A percentile compares a stretch with the other conserved stretches of the same genome.
Conservation (phyloP, 1,140 invertebrate genomes). For the Panagrolaimus sp. region DNA sequence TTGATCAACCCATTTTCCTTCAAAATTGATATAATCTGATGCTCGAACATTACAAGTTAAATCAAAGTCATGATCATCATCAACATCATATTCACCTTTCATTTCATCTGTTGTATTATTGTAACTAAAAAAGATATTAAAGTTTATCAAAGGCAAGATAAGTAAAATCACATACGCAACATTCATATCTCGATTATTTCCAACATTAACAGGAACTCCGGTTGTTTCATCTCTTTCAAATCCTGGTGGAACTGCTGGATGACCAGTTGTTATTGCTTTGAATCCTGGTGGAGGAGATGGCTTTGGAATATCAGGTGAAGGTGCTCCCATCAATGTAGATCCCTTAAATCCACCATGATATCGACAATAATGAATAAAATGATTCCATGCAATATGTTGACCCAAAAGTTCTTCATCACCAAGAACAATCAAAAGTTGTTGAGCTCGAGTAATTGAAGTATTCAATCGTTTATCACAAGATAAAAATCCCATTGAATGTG, state of each 20-base stretch:
- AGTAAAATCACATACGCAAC: not conserved
- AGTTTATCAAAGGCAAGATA: not conserved
- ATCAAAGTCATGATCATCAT: not conserved
- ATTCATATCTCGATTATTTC: not conserved
- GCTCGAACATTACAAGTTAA: not conserved
- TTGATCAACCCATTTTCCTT: not conserved
- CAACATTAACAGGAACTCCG: not conserved
- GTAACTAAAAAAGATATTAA: not conserved
- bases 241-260: not conserved
- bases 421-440: not conserved
- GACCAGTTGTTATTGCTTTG: not conserved
- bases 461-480: slow-evolving; percentile 11
- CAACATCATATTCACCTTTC: not conserved
- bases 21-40: not conserved
- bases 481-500: slow-evolving; percentile 4
- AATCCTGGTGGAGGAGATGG: slow-evolving; percentile 2
- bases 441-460: slow-evolving; percentile 10
- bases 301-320: not conserved
- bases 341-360: not conserved
- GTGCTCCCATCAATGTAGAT: not conserved
- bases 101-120: not conserved
- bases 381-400: slow-evolving; percentile 3
- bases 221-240: not conserved
- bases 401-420: slow-evolving; percentile 5
- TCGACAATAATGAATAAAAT: not conserved